Conservation (phyloP, 37 sponge, comb jelly and placozoan species). For the Theonella swinhoei region DNA sequence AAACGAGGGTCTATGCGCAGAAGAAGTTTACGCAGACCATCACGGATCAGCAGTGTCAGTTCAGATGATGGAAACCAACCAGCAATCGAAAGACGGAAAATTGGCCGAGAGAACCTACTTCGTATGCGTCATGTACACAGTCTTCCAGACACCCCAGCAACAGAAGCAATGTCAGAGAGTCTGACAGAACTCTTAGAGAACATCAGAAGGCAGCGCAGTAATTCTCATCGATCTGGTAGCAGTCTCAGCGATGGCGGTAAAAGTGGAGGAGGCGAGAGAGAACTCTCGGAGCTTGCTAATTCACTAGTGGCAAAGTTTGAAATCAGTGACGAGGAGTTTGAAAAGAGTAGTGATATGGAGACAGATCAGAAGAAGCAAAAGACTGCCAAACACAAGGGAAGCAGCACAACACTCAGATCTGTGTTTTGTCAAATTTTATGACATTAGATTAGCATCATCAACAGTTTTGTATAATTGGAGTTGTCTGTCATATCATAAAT, state of each 20-base stretch:
- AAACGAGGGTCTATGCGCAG: conserved; percentile 30
- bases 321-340: conserved; percentile 66
- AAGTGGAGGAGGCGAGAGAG: conserved; percentile 31
- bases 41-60: conserved; percentile 62
- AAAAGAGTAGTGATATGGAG: background rate
- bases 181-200: conserved; percentile 42
- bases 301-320: conserved; percentile 56
- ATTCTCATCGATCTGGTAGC: conserved; percentile 26
- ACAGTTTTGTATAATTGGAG: no score
- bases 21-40: conserved; percentile 14
- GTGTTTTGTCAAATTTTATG: conserved; percentile 31
- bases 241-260: conserved; percentile 31
- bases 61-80: conserved; percentile 48
- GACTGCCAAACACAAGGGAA: background rate
- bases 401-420: conserved; percentile 33
- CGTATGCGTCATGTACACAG: conserved; percentile 39
- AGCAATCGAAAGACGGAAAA: background rate
- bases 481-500: no score
- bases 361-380: conserved; percentile 3
- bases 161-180: conserved; percentile 25
- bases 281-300: conserved; percentile 44
- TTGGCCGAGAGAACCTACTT: conserved; percentile 8
- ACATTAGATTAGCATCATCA: background rate
- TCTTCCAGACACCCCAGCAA: conserved; percentile 45
- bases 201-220: conserved; percentile 27